These are phyloP conservation scores for Gasterosteus aculeatus DNA, from an alignment of 2,113 vertebrate genomes.

Conservation along the genomic window DNA sequence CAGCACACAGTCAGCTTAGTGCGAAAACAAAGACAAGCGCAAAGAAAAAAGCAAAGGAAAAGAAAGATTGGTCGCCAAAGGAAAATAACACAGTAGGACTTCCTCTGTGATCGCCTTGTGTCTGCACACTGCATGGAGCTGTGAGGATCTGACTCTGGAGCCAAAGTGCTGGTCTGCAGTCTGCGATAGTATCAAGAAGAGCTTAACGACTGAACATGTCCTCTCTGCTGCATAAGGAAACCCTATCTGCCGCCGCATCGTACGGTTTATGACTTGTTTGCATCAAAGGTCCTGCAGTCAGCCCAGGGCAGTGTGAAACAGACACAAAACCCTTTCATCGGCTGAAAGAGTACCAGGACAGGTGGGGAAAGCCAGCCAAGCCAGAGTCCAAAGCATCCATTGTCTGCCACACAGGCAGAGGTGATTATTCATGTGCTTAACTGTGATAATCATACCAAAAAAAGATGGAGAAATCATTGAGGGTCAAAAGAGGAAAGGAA, in stretches of 20 bases:
- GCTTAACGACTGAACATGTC: conserved; percentile 40
- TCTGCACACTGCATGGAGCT: conserved; percentile 81
- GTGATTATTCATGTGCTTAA: conserved; percentile 57
- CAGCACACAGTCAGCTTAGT: conserved; percentile 74
- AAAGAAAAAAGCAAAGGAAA: conserved; percentile 69
- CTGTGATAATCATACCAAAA: conserved; percentile 58
- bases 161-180: conserved; percentile 53
- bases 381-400: conserved; percentile 70
- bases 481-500: conserved; percentile 59
- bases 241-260: conserved; percentile 39
- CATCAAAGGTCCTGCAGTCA: conserved; percentile 69
- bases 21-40: conserved; percentile 72
- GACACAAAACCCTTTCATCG: conserved; percentile 84
- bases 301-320: conserved; percentile 79
- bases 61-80: conserved; percentile 67
- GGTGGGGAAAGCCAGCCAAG: conserved; percentile 75
- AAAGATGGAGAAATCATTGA: conserved; percentile 51
- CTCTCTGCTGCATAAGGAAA: conserved; percentile 51
- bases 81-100: conserved; percentile 60
- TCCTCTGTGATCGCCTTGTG: conserved; percentile 77
- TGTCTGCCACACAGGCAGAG: conserved; percentile 65
- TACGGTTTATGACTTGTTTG: conserved; percentile 58
- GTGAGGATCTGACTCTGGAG: conserved; percentile 64
- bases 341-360: conserved; percentile 79
- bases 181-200: conserved; percentile 39